Conservation (phyloP, 2,888 invertebrate genomes). For the Xylophagus ater region DNA sequence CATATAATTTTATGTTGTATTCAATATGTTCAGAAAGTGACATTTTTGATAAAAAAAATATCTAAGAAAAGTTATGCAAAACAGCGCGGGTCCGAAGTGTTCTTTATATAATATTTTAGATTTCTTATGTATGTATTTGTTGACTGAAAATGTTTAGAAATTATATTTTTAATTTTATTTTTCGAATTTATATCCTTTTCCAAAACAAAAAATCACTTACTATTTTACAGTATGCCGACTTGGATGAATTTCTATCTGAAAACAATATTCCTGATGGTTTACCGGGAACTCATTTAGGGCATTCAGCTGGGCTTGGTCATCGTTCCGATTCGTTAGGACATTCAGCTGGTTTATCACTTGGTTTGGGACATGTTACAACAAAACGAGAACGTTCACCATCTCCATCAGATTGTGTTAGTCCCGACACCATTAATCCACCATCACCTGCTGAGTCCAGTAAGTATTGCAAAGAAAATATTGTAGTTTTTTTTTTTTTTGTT, state of each 20-base stretch:
- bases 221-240: slow-evolving; percentile 88
- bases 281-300: slow-evolving; percentile 46
- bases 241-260: slow-evolving; percentile 94
- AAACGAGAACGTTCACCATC: slow-evolving; percentile 80
- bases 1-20: too few species aligned
- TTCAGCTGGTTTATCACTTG: slow-evolving; percentile 47
- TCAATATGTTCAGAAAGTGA: too few species aligned
- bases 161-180: slow-evolving; percentile 10
- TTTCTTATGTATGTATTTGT: neutral
- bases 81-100: too few species aligned
- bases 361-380: slow-evolving; percentile 54
- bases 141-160: neutral
- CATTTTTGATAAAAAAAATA: too few species aligned
- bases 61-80: too few species aligned
- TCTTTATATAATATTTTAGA: too few species aligned
- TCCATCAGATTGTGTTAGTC: slow-evolving; percentile 80
- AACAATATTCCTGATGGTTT: slow-evolving; percentile 82
- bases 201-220: too few species aligned
- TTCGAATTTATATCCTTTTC: too few species aligned
- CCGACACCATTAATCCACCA: slow-evolving; percentile 78
- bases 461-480: too few species aligned
- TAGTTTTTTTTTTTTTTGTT: too few species aligned
- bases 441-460: slow-evolving; percentile 85
- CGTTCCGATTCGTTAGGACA: slow-evolving; percentile 41
- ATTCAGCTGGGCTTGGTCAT: slow-evolving; percentile 37